phyloP scores from a whole-genome alignment of 2,888 invertebrate species.

The Drosophila meridionalis region DNA sequence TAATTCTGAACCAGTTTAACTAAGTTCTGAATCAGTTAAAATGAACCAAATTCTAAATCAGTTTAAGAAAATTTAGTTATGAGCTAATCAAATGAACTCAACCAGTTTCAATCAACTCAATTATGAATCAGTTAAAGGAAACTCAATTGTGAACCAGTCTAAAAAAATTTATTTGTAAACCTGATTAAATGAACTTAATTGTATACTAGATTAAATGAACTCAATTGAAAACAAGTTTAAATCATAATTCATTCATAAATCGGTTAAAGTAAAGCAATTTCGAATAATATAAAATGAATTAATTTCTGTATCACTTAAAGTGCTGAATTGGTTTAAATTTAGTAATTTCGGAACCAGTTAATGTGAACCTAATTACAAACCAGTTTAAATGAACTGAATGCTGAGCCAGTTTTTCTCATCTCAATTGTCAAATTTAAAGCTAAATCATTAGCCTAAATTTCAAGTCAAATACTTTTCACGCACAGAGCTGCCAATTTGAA shows the following conservation, averaged over 20 bases:
- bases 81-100: background rate
- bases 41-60: background rate
- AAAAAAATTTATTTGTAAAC: no score
- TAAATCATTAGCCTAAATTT: background rate
- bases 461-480: background rate
- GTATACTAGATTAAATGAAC: background rate
- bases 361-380: background rate
- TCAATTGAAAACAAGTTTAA: background rate
- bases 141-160: background rate
- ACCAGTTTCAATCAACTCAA: background rate
- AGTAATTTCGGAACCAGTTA: background rate
- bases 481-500: slow-evolving; percentile 6
- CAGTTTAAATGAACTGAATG: background rate
- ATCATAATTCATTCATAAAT: no score
- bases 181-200: background rate
- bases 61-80: background rate
- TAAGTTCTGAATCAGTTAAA: background rate
- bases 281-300: no score
- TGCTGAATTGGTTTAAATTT: background rate
- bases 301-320: background rate
- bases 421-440: background rate
- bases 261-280: background rate
- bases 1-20: background rate
- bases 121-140: background rate
- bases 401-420: background rate